Percentiles rank a stretch among this genome's conserved stretches.
phyloP scores from a whole-genome alignment of 2,113 vertebrate genomes.

The Lichenostomus cassidix region DNA sequence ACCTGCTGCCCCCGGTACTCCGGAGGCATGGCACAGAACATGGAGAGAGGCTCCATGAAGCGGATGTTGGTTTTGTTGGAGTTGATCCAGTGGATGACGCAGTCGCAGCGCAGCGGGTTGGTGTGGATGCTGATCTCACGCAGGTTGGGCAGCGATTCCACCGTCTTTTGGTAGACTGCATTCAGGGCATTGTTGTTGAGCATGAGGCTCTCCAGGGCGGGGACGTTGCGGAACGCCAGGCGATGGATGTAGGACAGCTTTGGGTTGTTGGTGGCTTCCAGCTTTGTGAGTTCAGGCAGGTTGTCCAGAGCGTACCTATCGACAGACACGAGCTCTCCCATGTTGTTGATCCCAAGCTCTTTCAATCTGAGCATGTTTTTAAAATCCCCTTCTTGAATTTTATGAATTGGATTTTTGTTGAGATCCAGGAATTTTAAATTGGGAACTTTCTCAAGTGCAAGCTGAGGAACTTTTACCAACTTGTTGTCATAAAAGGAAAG shows the following conservation, averaged over 20 bases:
- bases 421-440: slow-evolving; percentile 97
- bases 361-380: slow-evolving; percentile 93
- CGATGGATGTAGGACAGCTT: slow-evolving; percentile 92
- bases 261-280: slow-evolving; percentile 97
- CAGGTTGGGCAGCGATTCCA: slow-evolving; percentile 90
- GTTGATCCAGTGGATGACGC: slow-evolving; percentile 93
- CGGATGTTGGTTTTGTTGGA: slow-evolving; percentile 92
- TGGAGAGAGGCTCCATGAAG: slow-evolving; percentile 96
- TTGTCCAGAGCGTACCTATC: slow-evolving; percentile 91
- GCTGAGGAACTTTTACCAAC: slow-evolving; percentile 87
- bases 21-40: slow-evolving; percentile 91
- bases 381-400: slow-evolving; percentile 95
- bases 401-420: slow-evolving; percentile 96
- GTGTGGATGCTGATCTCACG: slow-evolving; percentile 96
- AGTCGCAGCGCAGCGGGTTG: slow-evolving; percentile 94
- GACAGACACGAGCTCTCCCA: slow-evolving; percentile 93
- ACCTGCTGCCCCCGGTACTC: slow-evolving; percentile 88
- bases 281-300: slow-evolving; percentile 94
- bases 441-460: slow-evolving; percentile 92
- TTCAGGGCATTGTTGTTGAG: slow-evolving; percentile 95
- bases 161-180: slow-evolving; percentile 89
- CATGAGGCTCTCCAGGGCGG: slow-evolving; percentile 96
- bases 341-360: slow-evolving; percentile 95
- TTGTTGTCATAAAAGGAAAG: slow-evolving; percentile 98
- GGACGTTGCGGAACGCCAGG: slow-evolving; percentile 89